Conservation (phyloP, 1,140 invertebrate genomes). For the Drosophila neocordata region DNA sequence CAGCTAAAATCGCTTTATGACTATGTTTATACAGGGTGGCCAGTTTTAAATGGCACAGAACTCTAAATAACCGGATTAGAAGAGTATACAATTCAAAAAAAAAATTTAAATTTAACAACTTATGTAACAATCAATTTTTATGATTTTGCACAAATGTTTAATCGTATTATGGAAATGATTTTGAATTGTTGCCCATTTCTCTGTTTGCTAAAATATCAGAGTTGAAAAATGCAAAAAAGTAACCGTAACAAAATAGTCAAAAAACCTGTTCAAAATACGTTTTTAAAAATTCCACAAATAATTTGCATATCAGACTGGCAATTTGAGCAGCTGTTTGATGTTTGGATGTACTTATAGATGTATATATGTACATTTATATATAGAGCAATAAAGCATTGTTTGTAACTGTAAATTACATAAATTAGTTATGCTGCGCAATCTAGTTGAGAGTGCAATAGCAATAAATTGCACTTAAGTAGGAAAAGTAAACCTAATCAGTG, state of each 20-base stretch:
- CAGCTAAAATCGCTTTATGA: neutral
- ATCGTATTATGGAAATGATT: constrained; percentile 20
- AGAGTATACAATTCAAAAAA: too few species aligned
- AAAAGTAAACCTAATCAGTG: constrained; percentile 27
- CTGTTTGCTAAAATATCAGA: constrained; percentile 64
- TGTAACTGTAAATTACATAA: constrained; percentile 53
- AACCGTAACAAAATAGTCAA: neutral
- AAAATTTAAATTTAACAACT: neutral
- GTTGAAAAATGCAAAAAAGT: constrained; percentile 60
- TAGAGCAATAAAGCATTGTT: constrained; percentile 7
- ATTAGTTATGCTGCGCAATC: constrained; percentile 46
- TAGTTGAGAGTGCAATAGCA: constrained; percentile 18
- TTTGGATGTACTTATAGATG: neutral
- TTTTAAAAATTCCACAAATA: constrained; percentile 33
- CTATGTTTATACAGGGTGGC: neutral
- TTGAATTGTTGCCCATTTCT: constrained; percentile 27
- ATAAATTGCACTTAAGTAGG: constrained; percentile 56
- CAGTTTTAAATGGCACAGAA: neutral
- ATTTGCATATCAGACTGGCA: constrained; percentile 45
- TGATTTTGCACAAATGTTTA: constrained; percentile 9
- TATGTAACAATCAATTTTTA: constrained; percentile 8
- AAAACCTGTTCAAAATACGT: constrained; percentile 60
- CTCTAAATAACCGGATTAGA: too few species aligned
- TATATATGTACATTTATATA: neutral
- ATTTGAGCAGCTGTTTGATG: neutral